Conservation (phyloP, 2,888 invertebrate genomes). For the Mimachlamys varia region DNA sequence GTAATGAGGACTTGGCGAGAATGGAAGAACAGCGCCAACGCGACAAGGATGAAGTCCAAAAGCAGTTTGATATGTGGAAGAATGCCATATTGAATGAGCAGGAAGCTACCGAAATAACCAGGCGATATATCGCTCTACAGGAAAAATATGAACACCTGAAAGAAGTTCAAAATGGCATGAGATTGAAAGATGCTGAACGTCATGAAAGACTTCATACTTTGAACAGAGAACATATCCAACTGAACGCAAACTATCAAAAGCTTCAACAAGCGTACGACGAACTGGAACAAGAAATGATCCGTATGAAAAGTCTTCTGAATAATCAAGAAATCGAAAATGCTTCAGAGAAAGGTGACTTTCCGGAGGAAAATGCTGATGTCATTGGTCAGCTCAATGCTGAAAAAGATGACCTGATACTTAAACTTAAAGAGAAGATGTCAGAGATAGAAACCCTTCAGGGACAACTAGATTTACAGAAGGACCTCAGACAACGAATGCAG, state of each 20-base stretch:
- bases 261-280: background rate
- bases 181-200: background rate
- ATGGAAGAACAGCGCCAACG: background rate
- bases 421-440: background rate
- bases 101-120: background rate
- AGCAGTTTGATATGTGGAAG: background rate
- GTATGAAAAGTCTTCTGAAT: background rate
- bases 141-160: background rate
- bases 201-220: background rate
- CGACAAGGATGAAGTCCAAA: background rate
- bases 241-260: background rate
- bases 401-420: background rate
- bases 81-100: background rate
- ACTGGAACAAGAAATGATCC: background rate
- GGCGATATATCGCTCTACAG: background rate
- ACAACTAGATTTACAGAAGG: background rate
- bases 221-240: background rate
- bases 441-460: background rate
- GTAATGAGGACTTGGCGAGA: background rate
- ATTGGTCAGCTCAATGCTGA: background rate
- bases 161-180: background rate
- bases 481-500: background rate
- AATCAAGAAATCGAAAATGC: background rate
- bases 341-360: background rate
- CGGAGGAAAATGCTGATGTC: background rate